Conservation (phyloP, 2,888 invertebrate genomes). For the Ectemnius continuus region DNA sequence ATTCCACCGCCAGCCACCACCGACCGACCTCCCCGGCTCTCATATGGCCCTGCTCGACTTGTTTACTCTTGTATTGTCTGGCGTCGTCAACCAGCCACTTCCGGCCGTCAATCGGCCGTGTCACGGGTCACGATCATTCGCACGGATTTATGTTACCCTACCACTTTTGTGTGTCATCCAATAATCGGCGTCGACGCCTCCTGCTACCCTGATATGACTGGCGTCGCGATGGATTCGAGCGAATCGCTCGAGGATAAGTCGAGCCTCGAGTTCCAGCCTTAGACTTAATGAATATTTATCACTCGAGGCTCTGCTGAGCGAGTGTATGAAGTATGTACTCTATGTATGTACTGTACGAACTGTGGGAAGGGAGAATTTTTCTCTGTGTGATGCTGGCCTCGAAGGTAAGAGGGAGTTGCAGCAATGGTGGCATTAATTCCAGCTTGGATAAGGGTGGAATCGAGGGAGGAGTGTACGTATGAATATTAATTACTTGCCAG, state of each 20-base stretch:
- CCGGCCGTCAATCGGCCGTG: not conserved
- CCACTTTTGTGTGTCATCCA: slow-evolving; percentile 77
- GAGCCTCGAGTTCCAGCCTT: not conserved
- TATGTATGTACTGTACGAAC: too few relatives aligned
- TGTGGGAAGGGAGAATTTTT: too few relatives aligned
- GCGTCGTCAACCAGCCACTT: slow-evolving; percentile 31
- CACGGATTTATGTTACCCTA: slow-evolving; percentile 74
- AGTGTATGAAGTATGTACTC: too few relatives aligned
- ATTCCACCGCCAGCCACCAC: slow-evolving; percentile 56
- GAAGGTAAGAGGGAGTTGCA: not conserved
- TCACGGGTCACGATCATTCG: slow-evolving; percentile 10
- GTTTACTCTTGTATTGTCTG: slow-evolving; percentile 77
- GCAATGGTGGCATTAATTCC: not conserved
- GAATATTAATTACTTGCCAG: slow-evolving; percentile 77
- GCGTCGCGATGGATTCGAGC: slow-evolving; percentile 68
- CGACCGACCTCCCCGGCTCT: slow-evolving; percentile 64
- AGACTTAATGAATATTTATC: too few relatives aligned
- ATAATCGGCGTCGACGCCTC: slow-evolving; percentile 65
- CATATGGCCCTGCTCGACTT: slow-evolving; percentile 73
- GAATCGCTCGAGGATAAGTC: slow-evolving; percentile 47
- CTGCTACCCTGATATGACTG: slow-evolving; percentile 70
- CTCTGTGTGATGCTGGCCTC: too few relatives aligned
- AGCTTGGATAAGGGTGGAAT: slow-evolving; percentile 32
- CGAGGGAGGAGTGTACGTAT: slow-evolving; percentile 63
- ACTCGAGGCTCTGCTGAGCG: too few relatives aligned